Evolutionary conservation across 2,888 invertebrate genomes (phyloP).

Genomic region (Idaea biselata): DNA sequence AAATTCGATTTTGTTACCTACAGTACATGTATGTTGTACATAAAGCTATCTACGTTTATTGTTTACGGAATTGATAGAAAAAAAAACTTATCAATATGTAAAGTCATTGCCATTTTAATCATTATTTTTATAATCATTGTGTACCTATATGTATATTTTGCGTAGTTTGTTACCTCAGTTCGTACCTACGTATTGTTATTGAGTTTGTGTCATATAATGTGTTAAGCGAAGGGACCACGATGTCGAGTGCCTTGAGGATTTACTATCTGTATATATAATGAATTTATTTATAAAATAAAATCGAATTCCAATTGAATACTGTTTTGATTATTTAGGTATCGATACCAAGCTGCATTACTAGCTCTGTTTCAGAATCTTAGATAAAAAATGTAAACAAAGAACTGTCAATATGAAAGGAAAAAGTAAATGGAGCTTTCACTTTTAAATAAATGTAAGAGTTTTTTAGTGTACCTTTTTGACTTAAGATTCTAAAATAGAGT

Average conservation of each 20-base stretch:
- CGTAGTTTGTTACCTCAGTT: not conserved
- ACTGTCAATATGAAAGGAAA: too few relatives aligned
- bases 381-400: too few relatives aligned
- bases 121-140: not conserved
- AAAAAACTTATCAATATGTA: not conserved
- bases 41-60: slow-evolving; percentile 14
- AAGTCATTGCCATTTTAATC: slow-evolving; percentile 9
- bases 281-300: slow-evolving; percentile 49
- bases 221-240: slow-evolving; percentile 67
- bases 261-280: slow-evolving; percentile 64
- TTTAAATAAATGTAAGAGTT: too few relatives aligned
- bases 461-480: too few relatives aligned
- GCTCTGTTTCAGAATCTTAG: too few relatives aligned
- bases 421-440: too few relatives aligned
- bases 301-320: slow-evolving; percentile 36
- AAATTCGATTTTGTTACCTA: slow-evolving; percentile 1
- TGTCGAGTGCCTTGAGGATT: slow-evolving; percentile 72
- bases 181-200: slow-evolving; percentile 31
- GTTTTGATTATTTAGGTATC: slow-evolving; percentile 19
- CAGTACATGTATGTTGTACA: slow-evolving; percentile 3
- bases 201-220: slow-evolving; percentile 27
- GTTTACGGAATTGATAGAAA: slow-evolving; percentile 9
- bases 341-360: not conserved
- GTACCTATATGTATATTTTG: too few relatives aligned
- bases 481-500: too few relatives aligned